Percentiles rank a stretch among this genome's conserved stretches.
Conservation (phyloP, 2,888 invertebrate genomes). For the Neocrepidodera transversa region DNA sequence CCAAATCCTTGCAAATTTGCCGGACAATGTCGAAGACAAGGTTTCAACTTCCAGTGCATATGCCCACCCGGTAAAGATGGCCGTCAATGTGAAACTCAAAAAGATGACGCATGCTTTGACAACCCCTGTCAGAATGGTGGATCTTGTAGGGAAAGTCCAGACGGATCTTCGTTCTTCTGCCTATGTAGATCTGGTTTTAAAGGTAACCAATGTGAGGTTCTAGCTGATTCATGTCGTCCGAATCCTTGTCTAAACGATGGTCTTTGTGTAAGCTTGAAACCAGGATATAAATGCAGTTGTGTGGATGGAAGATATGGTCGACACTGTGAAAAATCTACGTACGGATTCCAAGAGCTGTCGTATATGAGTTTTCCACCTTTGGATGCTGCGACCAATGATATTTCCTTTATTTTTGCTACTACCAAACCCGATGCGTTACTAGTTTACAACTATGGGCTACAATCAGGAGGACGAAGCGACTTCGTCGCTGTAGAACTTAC, state of each 20-base stretch:
- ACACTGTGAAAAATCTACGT: slow-evolving; percentile 90
- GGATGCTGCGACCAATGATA: slow-evolving; percentile 89
- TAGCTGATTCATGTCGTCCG: slow-evolving; percentile 88
- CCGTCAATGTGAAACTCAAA: slow-evolving; percentile 82
- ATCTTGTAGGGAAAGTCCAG: slow-evolving; percentile 86
- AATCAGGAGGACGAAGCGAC: slow-evolving; percentile 87
- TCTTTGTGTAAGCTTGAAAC: slow-evolving; percentile 85
- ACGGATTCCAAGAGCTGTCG: slow-evolving; percentile 87
- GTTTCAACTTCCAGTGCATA: slow-evolving; percentile 82
- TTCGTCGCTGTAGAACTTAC: slow-evolving; percentile 92
- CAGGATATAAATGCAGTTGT: slow-evolving; percentile 86
- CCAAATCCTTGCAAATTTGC: slow-evolving; percentile 88
- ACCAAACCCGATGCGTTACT: slow-evolving; percentile 85
- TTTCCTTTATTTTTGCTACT: slow-evolving; percentile 89
- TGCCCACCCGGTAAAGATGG: slow-evolving; percentile 84
- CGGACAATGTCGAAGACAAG: slow-evolving; percentile 84
- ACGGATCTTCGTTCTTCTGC: slow-evolving; percentile 89
- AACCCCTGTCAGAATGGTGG: slow-evolving; percentile 92
- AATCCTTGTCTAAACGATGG: slow-evolving; percentile 94
- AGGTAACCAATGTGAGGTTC: slow-evolving; percentile 88
- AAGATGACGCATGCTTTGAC: slow-evolving; percentile 83
- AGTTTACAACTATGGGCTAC: slow-evolving; percentile 90
- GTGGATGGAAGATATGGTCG: slow-evolving; percentile 87
- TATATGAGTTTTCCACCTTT: slow-evolving; percentile 88
- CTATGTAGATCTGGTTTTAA: slow-evolving; percentile 90